Evolutionary conservation across 35 echinoderm and acorn worm genomes (phyloP).

Genomic region (Stichopus chloronotus): DNA sequence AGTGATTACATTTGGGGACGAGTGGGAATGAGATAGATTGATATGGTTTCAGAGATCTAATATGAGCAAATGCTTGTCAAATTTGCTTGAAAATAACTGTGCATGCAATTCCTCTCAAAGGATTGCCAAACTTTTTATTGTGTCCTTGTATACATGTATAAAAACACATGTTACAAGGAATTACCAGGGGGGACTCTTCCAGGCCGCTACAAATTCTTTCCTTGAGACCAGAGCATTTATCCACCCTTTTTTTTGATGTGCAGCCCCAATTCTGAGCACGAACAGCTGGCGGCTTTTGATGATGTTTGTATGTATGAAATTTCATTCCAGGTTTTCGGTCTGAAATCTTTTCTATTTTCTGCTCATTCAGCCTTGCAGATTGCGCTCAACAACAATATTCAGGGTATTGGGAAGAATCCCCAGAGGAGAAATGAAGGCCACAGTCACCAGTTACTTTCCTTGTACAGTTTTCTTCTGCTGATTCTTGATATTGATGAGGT

Average conservation of each 20-base stretch:
- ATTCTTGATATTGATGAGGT: constrained; percentile 28
- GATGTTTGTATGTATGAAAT: constrained; percentile 10
- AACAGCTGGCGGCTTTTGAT: background rate
- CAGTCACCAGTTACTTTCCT: constrained; percentile 2
- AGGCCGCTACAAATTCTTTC: background rate
- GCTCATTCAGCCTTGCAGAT: constrained; percentile 6
- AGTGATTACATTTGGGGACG: too few relatives aligned
- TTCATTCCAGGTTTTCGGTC: background rate
- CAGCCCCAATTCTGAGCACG: background rate
- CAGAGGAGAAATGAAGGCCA: constrained; percentile 21
- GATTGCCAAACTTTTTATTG: too few relatives aligned
- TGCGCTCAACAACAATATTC: constrained; percentile 12
- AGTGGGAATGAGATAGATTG: too few relatives aligned
- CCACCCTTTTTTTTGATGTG: background rate
- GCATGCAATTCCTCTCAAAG: too few relatives aligned
- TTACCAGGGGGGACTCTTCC: too few relatives aligned
- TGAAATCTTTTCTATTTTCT: background rate
- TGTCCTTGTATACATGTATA: too few relatives aligned
- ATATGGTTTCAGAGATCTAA: too few relatives aligned
- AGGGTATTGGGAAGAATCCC: background rate
- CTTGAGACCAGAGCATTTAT: background rate
- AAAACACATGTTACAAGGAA: too few relatives aligned
- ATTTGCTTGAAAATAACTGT: too few relatives aligned
- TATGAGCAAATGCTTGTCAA: too few relatives aligned
- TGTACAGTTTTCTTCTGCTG: constrained; percentile 29